Base-by-base conservation (phyloP, 2,888 invertebrate genomes). In the Physocephala rufipes region DNA sequence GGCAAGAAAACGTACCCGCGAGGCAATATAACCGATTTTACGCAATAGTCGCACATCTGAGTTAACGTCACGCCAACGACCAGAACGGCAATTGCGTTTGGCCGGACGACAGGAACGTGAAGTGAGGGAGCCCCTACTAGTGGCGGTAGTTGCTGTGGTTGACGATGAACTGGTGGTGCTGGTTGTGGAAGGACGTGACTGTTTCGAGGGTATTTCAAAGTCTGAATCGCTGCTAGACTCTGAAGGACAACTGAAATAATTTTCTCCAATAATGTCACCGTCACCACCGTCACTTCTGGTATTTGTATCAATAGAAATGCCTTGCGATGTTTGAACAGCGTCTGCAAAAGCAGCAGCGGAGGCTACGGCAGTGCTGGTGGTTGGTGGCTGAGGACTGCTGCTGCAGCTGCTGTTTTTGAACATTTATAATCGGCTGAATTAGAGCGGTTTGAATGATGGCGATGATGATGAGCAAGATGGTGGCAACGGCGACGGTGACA, bases 11-110 rank as follows among this genome's bases (percentile, higher is more conserved):
- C 85, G 85, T 24, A 86, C 82, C 2, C 85, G 81, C 9, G 85
- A 82, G 28, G 86, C 85, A 77, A 86, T 86, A 66, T 82, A 85
- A 66, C 86, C 86, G 73, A 86, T 84, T 70, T 85, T 82, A 36
- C 84, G 84, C 74, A 86, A 76, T 71, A 86, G 74, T 71, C 85
- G 84, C 70, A 85, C 84, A 82, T 86, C 85, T 74, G 84, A 79
- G 74, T 78, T 82, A 68, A 78, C 64, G 62, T 77, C 75, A 71
- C 70, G 67, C 30, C 61, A 73, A 28, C 59, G 67, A 2, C 21
- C 67, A 70, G 49, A 24, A 71, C 45, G 24, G 62, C 45, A 30
- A 51, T 53, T 55, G 67, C 72, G 61, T n/a, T 61, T 9, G 55
- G 77, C 78, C 78, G 67, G 26, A 67, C 13, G 61, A 66, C 71